A percentile compares a stretch with the other conserved stretches of the same genome.
These are phyloP conservation scores for Latrodectus elegans DNA, from an alignment of 2,888 invertebrate species.

Conservation along the genomic window DNA sequence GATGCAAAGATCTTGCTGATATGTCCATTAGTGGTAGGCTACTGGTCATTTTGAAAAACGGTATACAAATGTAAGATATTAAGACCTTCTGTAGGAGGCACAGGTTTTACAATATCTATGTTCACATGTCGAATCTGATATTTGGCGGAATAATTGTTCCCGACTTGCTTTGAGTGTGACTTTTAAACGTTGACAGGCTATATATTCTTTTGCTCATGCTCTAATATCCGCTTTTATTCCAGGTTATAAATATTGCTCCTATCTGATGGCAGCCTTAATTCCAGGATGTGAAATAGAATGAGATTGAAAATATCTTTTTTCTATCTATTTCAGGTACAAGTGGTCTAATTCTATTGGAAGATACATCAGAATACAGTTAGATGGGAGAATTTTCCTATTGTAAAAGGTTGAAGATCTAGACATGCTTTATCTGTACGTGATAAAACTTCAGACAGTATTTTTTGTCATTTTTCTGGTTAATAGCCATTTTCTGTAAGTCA, in stretches of 20 bases:
- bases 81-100: background rate
- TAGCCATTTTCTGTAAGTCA: no score
- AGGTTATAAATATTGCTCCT: no score
- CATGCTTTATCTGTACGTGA: background rate
- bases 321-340: background rate
- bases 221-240: background rate
- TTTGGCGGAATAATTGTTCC: background rate
- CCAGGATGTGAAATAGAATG: background rate
- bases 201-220: background rate
- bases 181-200: background rate
- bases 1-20: background rate
- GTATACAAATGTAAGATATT: background rate
- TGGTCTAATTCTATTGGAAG: background rate
- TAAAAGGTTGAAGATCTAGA: conserved; percentile 6
- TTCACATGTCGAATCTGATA: background rate
- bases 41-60: background rate
- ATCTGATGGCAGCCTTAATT: no score
- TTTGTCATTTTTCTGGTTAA: background rate
- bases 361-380: background rate
- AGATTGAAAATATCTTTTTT: background rate
- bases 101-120: background rate
- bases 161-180: background rate
- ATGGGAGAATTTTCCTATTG: conserved; percentile 6
- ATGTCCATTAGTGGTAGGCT: background rate
- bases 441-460: background rate